Conservation (phyloP, 1,140 invertebrate species). For the Sipha flava region DNA sequence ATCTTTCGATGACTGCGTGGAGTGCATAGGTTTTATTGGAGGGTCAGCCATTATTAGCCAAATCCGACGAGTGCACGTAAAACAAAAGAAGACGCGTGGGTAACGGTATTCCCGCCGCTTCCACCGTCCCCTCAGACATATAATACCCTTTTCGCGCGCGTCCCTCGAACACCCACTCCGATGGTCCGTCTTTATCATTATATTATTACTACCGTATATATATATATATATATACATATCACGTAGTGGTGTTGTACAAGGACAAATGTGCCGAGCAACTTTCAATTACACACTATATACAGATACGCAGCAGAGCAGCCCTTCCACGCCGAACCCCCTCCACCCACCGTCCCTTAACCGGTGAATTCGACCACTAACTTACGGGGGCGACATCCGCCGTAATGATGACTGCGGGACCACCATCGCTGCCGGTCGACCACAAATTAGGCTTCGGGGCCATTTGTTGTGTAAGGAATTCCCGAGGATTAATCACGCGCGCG, state of each 20-base stretch:
- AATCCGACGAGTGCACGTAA: background rate
- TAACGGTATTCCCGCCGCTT: background rate
- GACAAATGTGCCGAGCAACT: conserved; percentile 15
- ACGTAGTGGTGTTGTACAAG: background rate
- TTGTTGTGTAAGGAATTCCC: conserved; percentile 10
- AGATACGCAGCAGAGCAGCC: too few species aligned
- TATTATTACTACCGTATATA: background rate
- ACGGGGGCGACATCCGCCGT: background rate
- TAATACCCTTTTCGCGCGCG: too few species aligned
- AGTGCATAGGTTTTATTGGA: too few species aligned
- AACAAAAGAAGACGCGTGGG: background rate
- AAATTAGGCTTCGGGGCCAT: conserved; percentile 6
- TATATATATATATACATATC: too few species aligned
- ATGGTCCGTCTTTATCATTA: background rate
- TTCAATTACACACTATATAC: conserved; percentile 26
- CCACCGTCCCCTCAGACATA: background rate
- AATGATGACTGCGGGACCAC: background rate
- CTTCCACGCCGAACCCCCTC: too few species aligned
- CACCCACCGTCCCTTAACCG: too few species aligned
- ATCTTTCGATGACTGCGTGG: too few species aligned
- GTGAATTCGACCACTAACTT: background rate
- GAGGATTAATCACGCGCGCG: background rate
- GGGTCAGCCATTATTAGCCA: background rate
- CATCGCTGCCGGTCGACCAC: background rate
- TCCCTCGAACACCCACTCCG: background rate